These are phyloP conservation scores for Lamellibrachia luymesi DNA, from an alignment of 1,140 invertebrate species.

Conservation along the genomic window DNA sequence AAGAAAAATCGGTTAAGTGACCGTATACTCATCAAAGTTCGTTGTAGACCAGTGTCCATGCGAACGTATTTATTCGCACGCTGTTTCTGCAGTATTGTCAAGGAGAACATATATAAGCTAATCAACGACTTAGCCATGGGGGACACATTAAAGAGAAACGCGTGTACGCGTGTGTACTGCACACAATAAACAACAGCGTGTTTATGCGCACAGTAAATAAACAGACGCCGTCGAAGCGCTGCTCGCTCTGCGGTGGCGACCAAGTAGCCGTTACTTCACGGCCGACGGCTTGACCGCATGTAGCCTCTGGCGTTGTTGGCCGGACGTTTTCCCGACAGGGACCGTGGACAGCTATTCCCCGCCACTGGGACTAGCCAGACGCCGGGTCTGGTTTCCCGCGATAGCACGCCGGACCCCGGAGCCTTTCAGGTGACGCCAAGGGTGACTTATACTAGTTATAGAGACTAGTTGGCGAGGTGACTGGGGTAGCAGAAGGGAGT, in stretches of 20 bases:
- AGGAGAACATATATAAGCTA: background rate
- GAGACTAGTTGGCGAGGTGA: too few relatives aligned
- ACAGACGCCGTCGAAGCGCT: background rate
- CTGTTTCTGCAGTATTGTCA: conserved; percentile 4
- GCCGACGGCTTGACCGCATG: background rate
- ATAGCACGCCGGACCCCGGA: background rate
- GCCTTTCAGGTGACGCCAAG: background rate
- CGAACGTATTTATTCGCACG: background rate
- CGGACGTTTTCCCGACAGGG: background rate
- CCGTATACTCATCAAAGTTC: background rate
- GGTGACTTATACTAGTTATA: background rate
- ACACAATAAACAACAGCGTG: background rate
- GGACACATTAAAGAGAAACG: background rate
- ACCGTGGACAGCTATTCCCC: background rate
- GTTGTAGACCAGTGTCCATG: background rate
- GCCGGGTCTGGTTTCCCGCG: background rate
- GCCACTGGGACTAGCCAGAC: background rate
- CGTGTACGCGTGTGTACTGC: background rate
- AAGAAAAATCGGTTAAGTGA: background rate
- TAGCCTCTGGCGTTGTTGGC: background rate
- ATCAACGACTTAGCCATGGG: background rate
- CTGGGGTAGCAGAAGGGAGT: too few relatives aligned
- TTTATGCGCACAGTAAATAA: background rate
- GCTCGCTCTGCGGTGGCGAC: background rate
- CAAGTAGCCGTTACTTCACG: background rate